These are phyloP conservation scores for Helogale parvula DNA, from an alignment of 2,113 vertebrate species.

Conservation along the genomic window DNA sequence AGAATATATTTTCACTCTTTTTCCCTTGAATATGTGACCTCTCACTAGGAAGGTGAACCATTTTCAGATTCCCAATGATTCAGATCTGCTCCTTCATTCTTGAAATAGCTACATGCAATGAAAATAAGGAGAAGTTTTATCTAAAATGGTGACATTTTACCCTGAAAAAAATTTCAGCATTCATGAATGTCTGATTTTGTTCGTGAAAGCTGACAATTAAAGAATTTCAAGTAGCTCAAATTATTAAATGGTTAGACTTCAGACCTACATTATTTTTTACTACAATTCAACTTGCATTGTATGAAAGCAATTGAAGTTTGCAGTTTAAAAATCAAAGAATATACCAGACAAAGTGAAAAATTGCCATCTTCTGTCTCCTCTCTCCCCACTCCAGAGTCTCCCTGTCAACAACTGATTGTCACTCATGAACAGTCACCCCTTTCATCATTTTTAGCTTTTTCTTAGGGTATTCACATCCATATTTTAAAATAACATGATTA, in stretches of 20 bases:
- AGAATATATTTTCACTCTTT: slow-evolving; percentile 9
- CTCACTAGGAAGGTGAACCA: background rate
- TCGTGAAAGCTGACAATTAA: background rate
- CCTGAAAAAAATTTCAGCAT: background rate
- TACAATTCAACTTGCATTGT: background rate
- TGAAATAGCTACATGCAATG: background rate
- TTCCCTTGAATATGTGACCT: background rate
- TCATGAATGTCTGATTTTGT: background rate
- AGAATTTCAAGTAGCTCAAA: background rate
- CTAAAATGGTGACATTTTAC: slow-evolving; percentile 16
- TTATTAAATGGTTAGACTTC: background rate
- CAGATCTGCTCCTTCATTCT: slow-evolving; percentile 21
- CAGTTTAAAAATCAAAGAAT: slow-evolving; percentile 10
- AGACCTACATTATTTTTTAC: background rate
- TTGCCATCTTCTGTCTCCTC: background rate
- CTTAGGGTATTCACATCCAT: background rate
- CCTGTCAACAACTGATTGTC: background rate
- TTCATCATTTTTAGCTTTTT: background rate
- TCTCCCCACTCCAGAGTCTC: background rate
- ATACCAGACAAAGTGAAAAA: background rate
- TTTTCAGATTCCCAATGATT: slow-evolving; percentile 35
- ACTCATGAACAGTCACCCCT: background rate
- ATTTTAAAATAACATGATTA: slow-evolving; percentile 3
- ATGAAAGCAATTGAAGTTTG: background rate
- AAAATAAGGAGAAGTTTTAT: slow-evolving; percentile 2